Evolutionary conservation across 2,113 vertebrate genomes (phyloP), one percentile per base, ranked within the genome.

Genomic region (Phrynosoma blainvillii): DNA sequence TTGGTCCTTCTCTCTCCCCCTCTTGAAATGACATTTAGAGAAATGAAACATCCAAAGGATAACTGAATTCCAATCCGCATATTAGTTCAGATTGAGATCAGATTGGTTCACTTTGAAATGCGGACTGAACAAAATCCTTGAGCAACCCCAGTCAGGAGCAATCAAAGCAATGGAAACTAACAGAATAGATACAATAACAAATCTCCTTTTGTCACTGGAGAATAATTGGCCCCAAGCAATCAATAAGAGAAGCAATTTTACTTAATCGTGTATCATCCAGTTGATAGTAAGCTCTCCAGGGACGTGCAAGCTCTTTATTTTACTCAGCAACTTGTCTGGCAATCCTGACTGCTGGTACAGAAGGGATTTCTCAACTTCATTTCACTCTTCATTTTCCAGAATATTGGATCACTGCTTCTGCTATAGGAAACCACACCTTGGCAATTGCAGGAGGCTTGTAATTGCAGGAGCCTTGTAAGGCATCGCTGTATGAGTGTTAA

Each of bases 301-400:
- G 79, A 27, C 66, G 84, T 2, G 3, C 1, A 5, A 83, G 54
- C 65, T 30, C 14, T 8, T 68, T 68, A 83, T 92, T 93, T 89
- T 73, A 88, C 11, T n/a, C 78, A 75, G 23, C 23, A 75, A 42
- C 25, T 82, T 80, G 7, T 10, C 9, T 0, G 1, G 10, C 0
- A 4, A 12, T 89, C 78, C 84, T 86, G n/a, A n/a, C 83, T 88
- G 82, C 71, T 80, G 79, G 0, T 47, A 14, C 75, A 82, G 42
- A 79, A 85, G 59, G 66, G 71, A 77, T 88, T 90, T 85, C 88
- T 88, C 81, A 89, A 71, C 30, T 14, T 65, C 65, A 11, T 3
- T 83, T 84, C 87, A 73, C 88, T 90, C 82, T 84, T 93, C 89
- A 92, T 94, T 93, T 94, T 90, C 30, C 84, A 54, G 88, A 68